Conservation (phyloP, 2,888 invertebrate genomes). For the Notodonta dromedarius region DNA sequence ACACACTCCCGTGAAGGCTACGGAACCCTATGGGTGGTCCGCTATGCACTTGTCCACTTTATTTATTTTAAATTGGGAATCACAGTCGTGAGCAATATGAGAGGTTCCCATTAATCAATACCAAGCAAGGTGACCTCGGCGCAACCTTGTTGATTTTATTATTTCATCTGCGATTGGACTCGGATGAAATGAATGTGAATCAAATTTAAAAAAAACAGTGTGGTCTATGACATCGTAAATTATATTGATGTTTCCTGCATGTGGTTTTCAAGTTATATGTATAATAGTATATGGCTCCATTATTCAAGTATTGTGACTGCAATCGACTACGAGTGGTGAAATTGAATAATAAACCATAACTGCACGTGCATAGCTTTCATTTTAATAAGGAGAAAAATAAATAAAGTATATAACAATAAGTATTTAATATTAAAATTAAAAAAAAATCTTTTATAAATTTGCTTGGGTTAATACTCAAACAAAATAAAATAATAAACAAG, state of each 20-base stretch:
- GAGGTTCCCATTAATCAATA: constrained; percentile 68
- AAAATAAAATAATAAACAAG: too few species aligned
- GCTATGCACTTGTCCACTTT: too few species aligned
- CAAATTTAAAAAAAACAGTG: constrained; percentile 40
- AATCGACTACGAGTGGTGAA: neutral
- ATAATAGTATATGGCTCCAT: constrained; percentile 7
- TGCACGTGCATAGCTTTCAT: too few species aligned
- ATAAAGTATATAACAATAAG: too few species aligned
- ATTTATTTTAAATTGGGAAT: constrained; percentile 45
- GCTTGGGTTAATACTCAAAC: too few species aligned
- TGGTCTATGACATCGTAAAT: constrained; percentile 32
- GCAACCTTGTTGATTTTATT: constrained; percentile 56
- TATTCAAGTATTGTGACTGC: constrained; percentile 10
- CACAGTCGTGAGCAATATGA: constrained; percentile 53
- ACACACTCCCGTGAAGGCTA: too few species aligned
- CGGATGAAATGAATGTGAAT: constrained; percentile 49
- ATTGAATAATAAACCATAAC: too few species aligned
- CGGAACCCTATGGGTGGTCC: too few species aligned
- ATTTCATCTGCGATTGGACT: constrained; percentile 44
- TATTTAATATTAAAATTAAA: too few species aligned
- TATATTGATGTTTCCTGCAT: constrained; percentile 34
- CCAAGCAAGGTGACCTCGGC: constrained; percentile 55
- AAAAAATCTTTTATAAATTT: too few species aligned
- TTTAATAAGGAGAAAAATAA: too few species aligned
- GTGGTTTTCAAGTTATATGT: constrained; percentile 10